Percentiles rank a stretch among this genome's conserved stretches.
Evolutionary conservation across 2,888 invertebrate species (phyloP).

Genomic region (Xestobium rufovillosum): DNA sequence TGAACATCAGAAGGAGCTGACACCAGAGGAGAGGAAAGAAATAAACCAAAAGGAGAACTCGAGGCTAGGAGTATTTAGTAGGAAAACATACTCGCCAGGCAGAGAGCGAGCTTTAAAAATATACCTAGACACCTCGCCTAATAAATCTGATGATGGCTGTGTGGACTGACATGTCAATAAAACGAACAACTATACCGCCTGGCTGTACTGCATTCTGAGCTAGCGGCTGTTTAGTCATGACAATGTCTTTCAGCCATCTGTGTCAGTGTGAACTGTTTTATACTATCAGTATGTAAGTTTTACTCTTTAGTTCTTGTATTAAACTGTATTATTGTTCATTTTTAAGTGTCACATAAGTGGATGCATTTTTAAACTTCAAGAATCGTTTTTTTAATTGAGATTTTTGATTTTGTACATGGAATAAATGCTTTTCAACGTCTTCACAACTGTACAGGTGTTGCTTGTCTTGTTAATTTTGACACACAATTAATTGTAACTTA

Average conservation of each 20-base stretch:
- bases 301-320: slow-evolving; percentile 10
- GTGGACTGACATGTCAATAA: slow-evolving; percentile 39
- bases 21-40: slow-evolving; percentile 55
- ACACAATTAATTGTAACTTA: no score
- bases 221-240: slow-evolving; percentile 24
- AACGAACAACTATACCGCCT: slow-evolving; percentile 29
- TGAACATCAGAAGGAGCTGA: slow-evolving; percentile 51
- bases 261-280: slow-evolving; percentile 18
- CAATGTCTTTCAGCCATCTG: slow-evolving; percentile 9
- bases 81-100: slow-evolving; percentile 51
- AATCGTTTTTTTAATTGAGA: no score
- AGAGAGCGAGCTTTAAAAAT: slow-evolving; percentile 67
- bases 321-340: no score
- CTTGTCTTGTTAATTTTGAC: no score
- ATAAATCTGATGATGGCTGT: slow-evolving; percentile 37
- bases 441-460: no score
- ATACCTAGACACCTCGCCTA: slow-evolving; percentile 52
- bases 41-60: slow-evolving; percentile 53
- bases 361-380: no score
- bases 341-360: no score
- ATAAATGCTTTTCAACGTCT: no score
- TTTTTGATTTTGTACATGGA: no score
- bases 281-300: slow-evolving; percentile 15
- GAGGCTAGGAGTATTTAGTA: slow-evolving; percentile 43
- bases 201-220: slow-evolving; percentile 36